Evolutionary conservation across 1,140 invertebrate species (phyloP), one percentile per base, ranked within the genome.

Genomic region (Pissodes strobi): DNA sequence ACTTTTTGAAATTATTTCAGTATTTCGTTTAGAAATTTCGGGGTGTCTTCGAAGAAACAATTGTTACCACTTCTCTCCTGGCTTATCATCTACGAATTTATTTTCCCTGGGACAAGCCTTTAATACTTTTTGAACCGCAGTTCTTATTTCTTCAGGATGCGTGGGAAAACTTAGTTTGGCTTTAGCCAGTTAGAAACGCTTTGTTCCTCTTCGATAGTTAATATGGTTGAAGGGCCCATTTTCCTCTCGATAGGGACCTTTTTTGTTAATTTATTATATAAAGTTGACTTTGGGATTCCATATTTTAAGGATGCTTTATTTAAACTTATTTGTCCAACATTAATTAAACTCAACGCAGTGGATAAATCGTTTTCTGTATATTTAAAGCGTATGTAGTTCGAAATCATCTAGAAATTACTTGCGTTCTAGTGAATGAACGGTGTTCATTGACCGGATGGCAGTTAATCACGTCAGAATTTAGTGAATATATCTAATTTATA

Each of bases 251-350:
- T 43, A 6, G 65, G 58, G 1, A 61, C 38, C 43, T 67, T 67
- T 4, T 18, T 34, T n/a, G 6, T 57, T 17, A 58, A 3, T 52
- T 67, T 67, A 46, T 64, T 52, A n/a, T 21, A 19, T 22, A 67
- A 23, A 30, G 66, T 67, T 9, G 51, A 49, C 70, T 72, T 75
- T 27, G 72, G 74, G 45, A 77, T 69, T 41, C 66, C 59, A 43
- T 73, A 74, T 27, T 45, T 58, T 51, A 46, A 45, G 49, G 73
- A 53, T 43, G 69, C 73, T 72, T 72, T 52, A 30, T 17, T 30
- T 15, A 52, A 34, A 19, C 6, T 34, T 12, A 34, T 34, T 34
- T 34, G 27, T n/a, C n/a, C n/a, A n/a, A n/a, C n/a, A n/a, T n/a
- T n/a, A n/a, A n/a, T n/a, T n/a, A n/a, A n/a, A n/a, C n/a, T n/a